Base-by-base conservation (phyloP, 2,113 vertebrate species). In the Dipodomys stephensi region DNA sequence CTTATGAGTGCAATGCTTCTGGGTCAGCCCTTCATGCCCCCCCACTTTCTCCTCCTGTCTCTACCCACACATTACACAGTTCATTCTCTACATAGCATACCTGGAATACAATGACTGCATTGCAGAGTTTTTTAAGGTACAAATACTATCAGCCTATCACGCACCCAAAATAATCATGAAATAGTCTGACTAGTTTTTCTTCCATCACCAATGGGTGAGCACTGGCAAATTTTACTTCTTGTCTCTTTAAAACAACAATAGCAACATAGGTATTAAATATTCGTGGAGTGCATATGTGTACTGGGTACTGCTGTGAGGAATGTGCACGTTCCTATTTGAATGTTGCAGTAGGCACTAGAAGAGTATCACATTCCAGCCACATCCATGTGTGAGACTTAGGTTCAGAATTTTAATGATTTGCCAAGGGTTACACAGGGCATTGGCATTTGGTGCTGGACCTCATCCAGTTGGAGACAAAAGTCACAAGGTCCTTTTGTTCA, bases 131-230 rank as follows among this genome's bases (percentile, higher is more conserved):
- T 57, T 57, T 46, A 85, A 90, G 35, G 6, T 65, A 53, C n/a
- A 72, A 88, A 84, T 57, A 22, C 64, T 39, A 64, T 49, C 82
- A 90, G 60, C 53, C 30, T 49, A 30, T 4, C 2, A 3, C 23
- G 7, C 19, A 84, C 49, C 62, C 28, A 44, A 5, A 4, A 27
- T 1, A 4, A 23, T 28, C 39, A 49, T 2, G 60, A 39, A 44
- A n/a, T 10, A 7, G 32, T 10, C 64, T 0, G 10, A 19, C 30
- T 15, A 4, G 30, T 6, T 25, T 46, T 23, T 6, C 18, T 32
- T 74, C 19, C 1, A 10, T 20, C 18, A 7, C n/a, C 62, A 0
- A n/a, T 22, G 10, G 2, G 1, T 19, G 13, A 22, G 35, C 22
- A 44, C 28, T 35, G 30, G 32, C 12, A 19, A 53, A 35, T 27